Evolutionary conservation across 1,140 invertebrate species (phyloP), one percentile per base, ranked within the genome.

Genomic region (Oedothorax gibbosus): DNA sequence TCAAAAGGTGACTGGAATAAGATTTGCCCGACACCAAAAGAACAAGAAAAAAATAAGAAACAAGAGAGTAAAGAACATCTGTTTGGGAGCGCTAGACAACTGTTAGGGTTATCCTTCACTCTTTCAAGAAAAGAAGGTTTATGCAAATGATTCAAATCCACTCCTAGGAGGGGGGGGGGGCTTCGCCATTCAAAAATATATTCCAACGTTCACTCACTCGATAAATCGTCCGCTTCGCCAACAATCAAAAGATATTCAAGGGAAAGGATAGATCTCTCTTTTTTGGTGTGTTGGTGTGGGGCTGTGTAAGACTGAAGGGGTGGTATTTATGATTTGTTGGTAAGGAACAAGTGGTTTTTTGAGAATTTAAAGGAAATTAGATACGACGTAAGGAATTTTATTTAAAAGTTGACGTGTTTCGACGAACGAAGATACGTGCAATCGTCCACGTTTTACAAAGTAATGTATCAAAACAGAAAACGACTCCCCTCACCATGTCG

Each of bases 241-340:
- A 84, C 81, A 84, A 84, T 84, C 81, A 84, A 84, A 84, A 84
- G 81, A 84, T 84, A 84, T 84, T 84, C 81, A 75, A 35, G 35
- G 81, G n/a, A 35, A 18, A 14, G 60, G 80, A 73, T 82, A 68
- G 51, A 69, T 82, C 68, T 82, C 35, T 53, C 53, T 65, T 20
- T 35, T 57, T 82, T 6, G 64, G 69, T 82, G 50, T 50, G 56
- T 53, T 35, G 11, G 35, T 35, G 35, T 5, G 35, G 35, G 35
- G 5, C 1, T 35, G 35, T 2, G 35, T 1, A 35, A 35, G 35
- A 35, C 35, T 2, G 35, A 5, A 35, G 1, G 35, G 35, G 35
- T 35, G 35, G 35, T 35, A 35, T 35, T 35, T 35, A 5, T 35
- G 35, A 35, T 35, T 35, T 35, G 35, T 35, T 35, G 35, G 35